Percentiles rank a stretch among this genome's conserved stretches.
These are phyloP conservation scores for Emydoidea blandingii DNA, from an alignment of 2,797 vertebrate species.

Conservation along the genomic window DNA sequence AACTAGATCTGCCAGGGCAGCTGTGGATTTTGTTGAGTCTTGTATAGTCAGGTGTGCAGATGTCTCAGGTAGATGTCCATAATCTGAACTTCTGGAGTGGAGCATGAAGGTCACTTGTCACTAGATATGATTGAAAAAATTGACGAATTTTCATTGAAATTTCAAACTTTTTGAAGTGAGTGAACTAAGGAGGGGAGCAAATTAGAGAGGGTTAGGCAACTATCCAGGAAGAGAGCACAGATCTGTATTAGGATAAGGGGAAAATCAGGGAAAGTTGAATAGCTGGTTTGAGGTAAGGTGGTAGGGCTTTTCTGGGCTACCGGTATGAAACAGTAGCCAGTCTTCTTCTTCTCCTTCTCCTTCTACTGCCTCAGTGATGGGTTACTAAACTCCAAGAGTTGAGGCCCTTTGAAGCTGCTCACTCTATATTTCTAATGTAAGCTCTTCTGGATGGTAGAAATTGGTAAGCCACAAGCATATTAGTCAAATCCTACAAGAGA, in stretches of 20 bases:
- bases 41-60: background rate
- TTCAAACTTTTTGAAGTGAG: background rate
- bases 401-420: background rate
- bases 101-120: background rate
- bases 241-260: background rate
- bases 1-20: background rate
- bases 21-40: background rate
- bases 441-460: no score
- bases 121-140: background rate
- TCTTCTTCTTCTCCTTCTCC: background rate
- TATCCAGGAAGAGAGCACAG: background rate
- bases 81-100: background rate
- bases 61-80: background rate
- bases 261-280: background rate
- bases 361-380: background rate
- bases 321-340: background rate
- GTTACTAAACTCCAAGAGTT: background rate
- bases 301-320: slow-evolving; percentile 18
- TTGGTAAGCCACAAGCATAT: no score
- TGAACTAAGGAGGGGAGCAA: background rate
- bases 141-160: background rate
- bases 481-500: no score
- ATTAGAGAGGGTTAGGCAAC: background rate
- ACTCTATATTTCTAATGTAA: background rate
- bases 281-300: background rate